A percentile compares a stretch with the other conserved stretches of the same genome.
phyloP scores from a whole-genome alignment of 1,140 invertebrate species.

The Drosophila kanapiae region DNA sequence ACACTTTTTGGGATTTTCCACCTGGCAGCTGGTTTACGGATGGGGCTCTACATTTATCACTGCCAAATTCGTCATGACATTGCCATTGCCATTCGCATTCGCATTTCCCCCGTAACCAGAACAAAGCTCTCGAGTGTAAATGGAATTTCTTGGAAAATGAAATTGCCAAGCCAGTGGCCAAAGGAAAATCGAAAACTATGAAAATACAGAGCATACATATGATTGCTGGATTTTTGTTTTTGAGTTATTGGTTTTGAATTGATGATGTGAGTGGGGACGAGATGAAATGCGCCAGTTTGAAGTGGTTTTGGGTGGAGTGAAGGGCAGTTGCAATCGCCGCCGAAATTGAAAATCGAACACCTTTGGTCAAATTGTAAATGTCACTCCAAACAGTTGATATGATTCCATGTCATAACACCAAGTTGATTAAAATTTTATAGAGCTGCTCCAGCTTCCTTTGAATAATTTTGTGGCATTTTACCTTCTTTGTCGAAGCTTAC shows the following conservation, averaged over 20 bases:
- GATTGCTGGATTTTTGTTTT: conserved; percentile 71
- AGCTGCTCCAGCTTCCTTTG: not conserved
- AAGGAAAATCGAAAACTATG: conserved; percentile 19
- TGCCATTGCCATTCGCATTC: conserved; percentile 33
- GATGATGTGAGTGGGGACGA: conserved; percentile 55
- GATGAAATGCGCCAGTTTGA: conserved; percentile 13
- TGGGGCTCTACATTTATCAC: conserved; percentile 76
- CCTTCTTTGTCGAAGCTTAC: not conserved
- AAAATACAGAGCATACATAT: conserved; percentile 67
- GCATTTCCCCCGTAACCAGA: conserved; percentile 35
- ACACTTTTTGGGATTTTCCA: conserved; percentile 73
- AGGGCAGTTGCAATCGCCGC: conserved; percentile 2
- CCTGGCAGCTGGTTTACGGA: conserved; percentile 54
- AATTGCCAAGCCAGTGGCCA: conserved; percentile 57
- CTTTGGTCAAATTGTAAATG: conserved; percentile 2
- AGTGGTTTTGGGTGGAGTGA: conserved; percentile 5
- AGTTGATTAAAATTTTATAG: conserved; percentile 4
- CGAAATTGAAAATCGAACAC: conserved; percentile 13
- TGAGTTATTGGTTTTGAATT: conserved; percentile 81
- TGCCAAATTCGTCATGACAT: conserved; percentile 77
- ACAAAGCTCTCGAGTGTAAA: conserved; percentile 76
- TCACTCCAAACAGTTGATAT: conserved; percentile 1
- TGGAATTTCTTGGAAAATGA: conserved; percentile 76
- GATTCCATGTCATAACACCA: not conserved
- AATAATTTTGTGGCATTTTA: not conserved